Base-by-base conservation (phyloP, 2,888 invertebrate species). In the Mythimna lalbum region DNA sequence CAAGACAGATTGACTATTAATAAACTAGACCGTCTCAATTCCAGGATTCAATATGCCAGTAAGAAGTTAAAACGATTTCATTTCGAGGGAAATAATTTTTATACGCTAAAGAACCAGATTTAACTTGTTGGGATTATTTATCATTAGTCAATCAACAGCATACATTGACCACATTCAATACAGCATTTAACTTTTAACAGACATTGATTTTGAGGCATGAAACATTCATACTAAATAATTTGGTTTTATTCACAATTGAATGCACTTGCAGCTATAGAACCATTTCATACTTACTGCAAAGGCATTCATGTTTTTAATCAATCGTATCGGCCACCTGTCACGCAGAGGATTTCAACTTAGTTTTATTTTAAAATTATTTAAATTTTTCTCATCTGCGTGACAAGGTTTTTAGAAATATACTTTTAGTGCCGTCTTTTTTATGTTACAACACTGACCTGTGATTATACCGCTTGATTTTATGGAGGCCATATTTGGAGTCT, bases 401-500 rank as follows among this genome's bases (percentile, higher is more conserved):
- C 65, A 74, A 81, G 65, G 72, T 69, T 36, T 39, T 23, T n/a
- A 12, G 17, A 21, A 6, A 7, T 23, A n/a, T 27, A n/a, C 9
- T 31, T 6, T 50, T 6, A 12, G 1, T 21, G 47, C 12, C 39
- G 1, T 39, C 6, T 49, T 43, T 27, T 23, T 6, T 10, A 36
- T n/a, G 17, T 27, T 10, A 36, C 27, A 55, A 80, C 50, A 94
- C 96, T 96, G 97, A 99, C 99, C 99, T 99, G 97, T 99, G 98
- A 96, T 99, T 99, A 97, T 99, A 99, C 96, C 99, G 98, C 97
- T 99, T 99, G 96, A 99, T 97, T 97, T 99, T 99, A 96, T 99
- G 99, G 90, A 99, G 97, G 91, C 99, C 99, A 95, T 99, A 99
- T 97, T 98, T 99, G 91, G 99, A 98, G 96, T 99, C 99, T 92